Evolutionary conservation across 2,888 invertebrate species (phyloP), one percentile per base, ranked within the genome.

Genomic region (Octodonta nipae): DNA sequence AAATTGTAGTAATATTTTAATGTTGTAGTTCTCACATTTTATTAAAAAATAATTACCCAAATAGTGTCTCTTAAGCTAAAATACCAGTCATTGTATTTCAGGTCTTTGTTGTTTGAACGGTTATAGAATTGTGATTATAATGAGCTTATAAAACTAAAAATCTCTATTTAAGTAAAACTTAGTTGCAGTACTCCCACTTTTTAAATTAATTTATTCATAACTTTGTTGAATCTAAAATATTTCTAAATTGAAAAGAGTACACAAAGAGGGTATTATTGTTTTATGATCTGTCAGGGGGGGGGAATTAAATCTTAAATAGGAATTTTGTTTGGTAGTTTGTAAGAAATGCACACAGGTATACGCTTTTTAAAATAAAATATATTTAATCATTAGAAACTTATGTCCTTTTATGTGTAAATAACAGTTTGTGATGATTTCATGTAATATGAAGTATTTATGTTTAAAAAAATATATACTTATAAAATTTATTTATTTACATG

Each of bases 381-480:
- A 13, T 4, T n/a, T 15, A 8, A 10, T 30, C 10, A 20, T n/a
- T 10, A 10, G 24, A 20, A 30, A 30, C 7, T 30, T 22, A 10
- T 30, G 22, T 37, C 36, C 13, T 29, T 15, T 20, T 17, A 7
- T 34, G 26, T 43, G 36, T 42, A 39, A 42, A 41, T 43, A 45
- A 35, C 40, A 41, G 41, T 45, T 41, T 44, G 39, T 42, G 41
- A 40, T 42, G 35, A 40, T 44, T 38, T 33, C 40, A 40, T 44
- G 44, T 43, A 43, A 43, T 37, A 40, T 45, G 43, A 41, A 40
- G 29, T 45, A 36, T 41, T 32, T 38, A 42, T 44, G 43, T 44
- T 42, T 42, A 41, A 37, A 40, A 14, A 12, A 2, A 11, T 13
- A 33, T 40, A 37, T 38, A 36, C 30, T 29, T 33, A 28, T 28